A percentile compares a stretch with the other conserved stretches of the same genome.
phyloP scores from a whole-genome alignment of 2,888 invertebrate species.

The Myopa tessellatipennis region DNA sequence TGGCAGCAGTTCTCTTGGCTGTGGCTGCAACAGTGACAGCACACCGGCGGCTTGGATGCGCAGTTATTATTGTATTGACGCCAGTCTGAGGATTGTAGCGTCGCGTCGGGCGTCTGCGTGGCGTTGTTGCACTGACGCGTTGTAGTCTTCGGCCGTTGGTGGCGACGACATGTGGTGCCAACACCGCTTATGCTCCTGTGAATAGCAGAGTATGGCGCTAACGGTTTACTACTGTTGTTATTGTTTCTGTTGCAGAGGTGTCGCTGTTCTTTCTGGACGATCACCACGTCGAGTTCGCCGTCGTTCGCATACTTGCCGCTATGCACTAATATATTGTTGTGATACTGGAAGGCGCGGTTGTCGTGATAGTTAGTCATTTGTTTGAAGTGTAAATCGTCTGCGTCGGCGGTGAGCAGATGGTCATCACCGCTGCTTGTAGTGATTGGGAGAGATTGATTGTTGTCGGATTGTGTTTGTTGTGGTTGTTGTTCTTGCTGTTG shows the following conservation, averaged over 20 bases:
- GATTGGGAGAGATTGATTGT: conserved; percentile 59
- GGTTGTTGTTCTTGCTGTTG: conserved; percentile 54
- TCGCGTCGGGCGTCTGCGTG: conserved; percentile 59
- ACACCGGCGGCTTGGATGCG: conserved; percentile 42
- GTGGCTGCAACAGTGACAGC: conserved; percentile 45
- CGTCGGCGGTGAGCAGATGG: conserved; percentile 62
- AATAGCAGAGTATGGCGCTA: conserved; percentile 36
- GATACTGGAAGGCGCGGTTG: conserved; percentile 65
- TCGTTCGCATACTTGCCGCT: conserved; percentile 49
- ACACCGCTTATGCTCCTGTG: conserved; percentile 27
- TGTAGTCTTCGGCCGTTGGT: conserved; percentile 42
- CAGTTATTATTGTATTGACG: conserved; percentile 31
- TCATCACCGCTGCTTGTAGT: conserved; percentile 63
- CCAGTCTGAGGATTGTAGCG: conserved; percentile 43
- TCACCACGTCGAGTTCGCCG: conserved; percentile 55
- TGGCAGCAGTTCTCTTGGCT: conserved; percentile 42
- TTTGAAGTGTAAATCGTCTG: conserved; percentile 59
- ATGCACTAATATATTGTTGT: conserved; percentile 54
- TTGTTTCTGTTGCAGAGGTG: conserved; percentile 31
- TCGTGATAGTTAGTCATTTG: conserved; percentile 59
- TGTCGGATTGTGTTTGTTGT: conserved; percentile 55
- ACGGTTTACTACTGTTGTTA: conserved; percentile 39
- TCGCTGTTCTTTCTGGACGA: conserved; percentile 52
- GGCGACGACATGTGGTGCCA: conserved; percentile 46
- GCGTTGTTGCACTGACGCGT: conserved; percentile 62